Evolutionary conservation across 2,888 invertebrate species (phyloP).

Genomic region (Xylota sylvarum): DNA sequence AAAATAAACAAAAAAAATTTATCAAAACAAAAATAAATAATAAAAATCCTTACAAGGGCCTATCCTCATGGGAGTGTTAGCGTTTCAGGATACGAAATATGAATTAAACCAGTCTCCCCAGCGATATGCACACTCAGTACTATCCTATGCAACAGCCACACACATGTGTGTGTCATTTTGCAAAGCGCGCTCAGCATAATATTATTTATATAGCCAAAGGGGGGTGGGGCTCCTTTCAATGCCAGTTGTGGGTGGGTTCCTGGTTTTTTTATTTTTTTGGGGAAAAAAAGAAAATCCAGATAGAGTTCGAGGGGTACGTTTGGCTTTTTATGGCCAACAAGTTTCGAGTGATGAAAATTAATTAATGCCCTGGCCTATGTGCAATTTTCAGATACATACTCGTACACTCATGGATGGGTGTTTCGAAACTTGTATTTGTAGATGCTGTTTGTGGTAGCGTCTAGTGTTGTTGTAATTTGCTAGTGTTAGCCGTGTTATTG

Average conservation of each 20-base stretch:
- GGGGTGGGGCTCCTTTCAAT: background rate
- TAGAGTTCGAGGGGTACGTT: slow-evolving; percentile 52
- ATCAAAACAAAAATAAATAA: slow-evolving; percentile 42
- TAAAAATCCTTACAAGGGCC: slow-evolving; percentile 51
- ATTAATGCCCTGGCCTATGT: slow-evolving; percentile 73
- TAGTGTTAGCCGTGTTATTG: slow-evolving; percentile 46
- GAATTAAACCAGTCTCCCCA: slow-evolving; percentile 64
- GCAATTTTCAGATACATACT: slow-evolving; percentile 43
- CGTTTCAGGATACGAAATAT: slow-evolving; percentile 59
- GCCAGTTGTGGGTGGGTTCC: background rate
- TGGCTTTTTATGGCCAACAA: slow-evolving; percentile 76
- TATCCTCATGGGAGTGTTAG: slow-evolving; percentile 61
- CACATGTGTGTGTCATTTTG: slow-evolving; percentile 67
- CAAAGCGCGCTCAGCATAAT: slow-evolving; percentile 73
- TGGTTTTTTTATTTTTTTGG: background rate
- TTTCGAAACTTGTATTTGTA: slow-evolving; percentile 16
- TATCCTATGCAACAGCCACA: slow-evolving; percentile 3
- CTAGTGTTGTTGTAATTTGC: slow-evolving; percentile 55
- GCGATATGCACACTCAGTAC: slow-evolving; percentile 21
- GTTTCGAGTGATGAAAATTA: slow-evolving; percentile 76
- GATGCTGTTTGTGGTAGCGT: slow-evolving; percentile 56
- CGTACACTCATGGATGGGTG: background rate
- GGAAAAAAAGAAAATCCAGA: slow-evolving; percentile 24
- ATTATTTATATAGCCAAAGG: slow-evolving; percentile 59
- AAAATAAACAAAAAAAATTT: slow-evolving; percentile 27